These are phyloP conservation scores for Erebia ligea DNA, from an alignment of 2,888 invertebrate genomes.

Conservation along the genomic window DNA sequence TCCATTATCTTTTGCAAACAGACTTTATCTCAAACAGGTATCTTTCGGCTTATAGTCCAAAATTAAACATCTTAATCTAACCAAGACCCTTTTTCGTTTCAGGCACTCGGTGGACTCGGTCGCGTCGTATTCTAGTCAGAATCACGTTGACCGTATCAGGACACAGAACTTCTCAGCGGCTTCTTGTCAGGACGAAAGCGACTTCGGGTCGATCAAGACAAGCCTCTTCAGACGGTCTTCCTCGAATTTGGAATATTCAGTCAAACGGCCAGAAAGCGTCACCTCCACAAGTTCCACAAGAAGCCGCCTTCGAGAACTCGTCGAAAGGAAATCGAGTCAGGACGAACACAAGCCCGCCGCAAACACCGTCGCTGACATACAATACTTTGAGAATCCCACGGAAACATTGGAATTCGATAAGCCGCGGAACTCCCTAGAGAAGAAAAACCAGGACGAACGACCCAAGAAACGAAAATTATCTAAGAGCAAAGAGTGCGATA, in stretches of 20 bases:
- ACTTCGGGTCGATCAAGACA: conserved; percentile 79
- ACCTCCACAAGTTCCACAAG: conserved; percentile 79
- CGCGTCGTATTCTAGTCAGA: conserved; percentile 84
- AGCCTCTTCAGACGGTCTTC: conserved; percentile 78
- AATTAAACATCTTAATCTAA: conserved; percentile 62
- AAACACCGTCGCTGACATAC: conserved; percentile 75
- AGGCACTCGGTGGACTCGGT: conserved; percentile 84
- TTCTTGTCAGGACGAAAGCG: conserved; percentile 81
- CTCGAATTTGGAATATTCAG: conserved; percentile 72
- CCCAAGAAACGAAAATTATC: conserved; percentile 76
- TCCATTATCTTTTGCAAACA: conserved; percentile 28
- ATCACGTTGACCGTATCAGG: conserved; percentile 83
- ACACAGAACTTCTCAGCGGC: conserved; percentile 81
- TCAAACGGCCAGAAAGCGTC: conserved; percentile 77
- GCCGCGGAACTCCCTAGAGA: conserved; percentile 70
- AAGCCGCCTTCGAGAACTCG: conserved; percentile 81
- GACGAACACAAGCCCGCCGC: conserved; percentile 78
- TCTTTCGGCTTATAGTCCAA: background rate
- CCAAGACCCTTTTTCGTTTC: conserved; percentile 68
- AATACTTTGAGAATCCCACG: conserved; percentile 79
- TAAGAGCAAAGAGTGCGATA: conserved; percentile 68
- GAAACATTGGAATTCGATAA: conserved; percentile 78
- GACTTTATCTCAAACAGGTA: conserved; percentile 2
- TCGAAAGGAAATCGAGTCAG: conserved; percentile 80
- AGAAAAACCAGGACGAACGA: conserved; percentile 71